Conservation (phyloP, 2,797 vertebrate genomes). For the Falco rusticolus region DNA sequence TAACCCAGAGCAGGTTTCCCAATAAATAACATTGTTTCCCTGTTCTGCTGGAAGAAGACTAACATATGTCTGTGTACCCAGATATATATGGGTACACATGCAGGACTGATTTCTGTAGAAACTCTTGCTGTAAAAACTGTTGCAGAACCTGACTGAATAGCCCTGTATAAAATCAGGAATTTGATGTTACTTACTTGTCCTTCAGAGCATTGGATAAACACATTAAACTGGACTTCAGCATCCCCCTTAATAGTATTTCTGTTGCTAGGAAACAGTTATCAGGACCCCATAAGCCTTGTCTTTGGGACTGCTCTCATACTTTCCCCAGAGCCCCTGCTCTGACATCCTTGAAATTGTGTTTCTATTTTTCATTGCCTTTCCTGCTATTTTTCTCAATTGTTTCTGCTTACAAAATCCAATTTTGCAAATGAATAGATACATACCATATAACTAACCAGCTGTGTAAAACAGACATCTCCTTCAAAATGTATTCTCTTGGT, state of each 20-base stretch:
- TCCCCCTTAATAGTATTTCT: slow-evolving; percentile 68
- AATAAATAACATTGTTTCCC: slow-evolving; percentile 10
- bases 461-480: slow-evolving; percentile 48
- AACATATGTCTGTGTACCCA: background rate
- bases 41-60: background rate
- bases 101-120: slow-evolving; percentile 31
- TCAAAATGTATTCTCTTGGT: background rate
- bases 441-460: slow-evolving; percentile 58
- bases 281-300: slow-evolving; percentile 70
- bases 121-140: background rate
- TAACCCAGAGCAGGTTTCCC: background rate
- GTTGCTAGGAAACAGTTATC: slow-evolving; percentile 80
- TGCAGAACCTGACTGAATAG: slow-evolving; percentile 30
- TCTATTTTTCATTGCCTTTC: slow-evolving; percentile 73
- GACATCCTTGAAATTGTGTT: slow-evolving; percentile 65
- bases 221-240: slow-evolving; percentile 68
- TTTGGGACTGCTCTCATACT: slow-evolving; percentile 55
- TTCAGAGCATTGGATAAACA: slow-evolving; percentile 45
- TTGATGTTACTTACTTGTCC: slow-evolving; percentile 39
- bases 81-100: background rate
- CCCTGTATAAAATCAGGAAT: slow-evolving; percentile 51
- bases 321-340: slow-evolving; percentile 56
- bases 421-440: slow-evolving; percentile 73
- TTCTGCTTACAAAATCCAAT: slow-evolving; percentile 70
- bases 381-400: slow-evolving; percentile 57